Evolutionary conservation across 2,113 vertebrate genomes (phyloP), one percentile per base, ranked within the genome.

Genomic region (Hydrolagus affinis): DNA sequence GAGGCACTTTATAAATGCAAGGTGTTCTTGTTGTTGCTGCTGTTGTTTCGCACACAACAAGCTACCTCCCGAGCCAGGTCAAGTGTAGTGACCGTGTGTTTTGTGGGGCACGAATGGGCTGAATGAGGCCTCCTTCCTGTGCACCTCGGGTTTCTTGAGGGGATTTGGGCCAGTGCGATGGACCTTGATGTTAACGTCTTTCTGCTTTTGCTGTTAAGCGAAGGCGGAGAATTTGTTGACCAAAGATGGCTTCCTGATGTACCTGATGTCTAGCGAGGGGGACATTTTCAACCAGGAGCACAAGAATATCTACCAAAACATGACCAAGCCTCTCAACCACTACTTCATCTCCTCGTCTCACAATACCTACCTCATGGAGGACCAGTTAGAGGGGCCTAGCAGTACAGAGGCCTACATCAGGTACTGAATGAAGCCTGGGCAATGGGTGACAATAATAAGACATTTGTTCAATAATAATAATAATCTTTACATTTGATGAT

Each of bases 291-390:
- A 94, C 89, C 89, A 91, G 0, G 90, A 90, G 0, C 96, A 98
- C 88, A 89, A 89, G 10, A 78, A 86, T 0, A 89, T 98, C 23
- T 97, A 96, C 90, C 96, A 99, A 92, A 96, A 99, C 90, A 99
- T 99, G 98, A 93, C 56, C 17, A 96, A 96, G 59, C 97, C 98
- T 0, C 94, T 99, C 89, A 96, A 93, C 88, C 93, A 98, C 89
- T 99, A 99, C 90, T 94, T 94, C 74, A 95, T 99, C 88, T 98
- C 97, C 0, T 98, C 98, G 68, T 99, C 98, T 0, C 97, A 99
- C 90, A 99, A 99, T 88, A 98, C 97, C 3, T 99, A 99, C 89
- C 93, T 99, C 86, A 95, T 96, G 93, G 95, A 96, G 57, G 97
- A 99, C 91, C 98, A 99, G 88, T 90, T 99, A 86, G 95, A 90